Evolutionary conservation across 2,888 invertebrate species (phyloP), one percentile per base, ranked within the genome.

Genomic region (Cosmia trapezina): DNA sequence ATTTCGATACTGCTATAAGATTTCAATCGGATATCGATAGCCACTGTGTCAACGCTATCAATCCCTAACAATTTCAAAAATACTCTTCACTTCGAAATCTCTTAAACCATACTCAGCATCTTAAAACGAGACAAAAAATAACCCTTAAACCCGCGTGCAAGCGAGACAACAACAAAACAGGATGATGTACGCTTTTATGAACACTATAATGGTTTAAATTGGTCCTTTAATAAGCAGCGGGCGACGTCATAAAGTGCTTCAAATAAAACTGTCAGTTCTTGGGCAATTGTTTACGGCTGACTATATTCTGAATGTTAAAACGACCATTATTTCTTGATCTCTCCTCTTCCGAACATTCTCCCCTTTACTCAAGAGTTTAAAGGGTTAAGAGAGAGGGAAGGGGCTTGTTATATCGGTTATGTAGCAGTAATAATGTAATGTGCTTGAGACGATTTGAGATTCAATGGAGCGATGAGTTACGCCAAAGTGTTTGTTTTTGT

Each of bases 201-300:
- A 93, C 93, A 92, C 92, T 92, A 93, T 95, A 95, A 95, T 95
- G 95, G 95, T 94, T 95, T 94, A 94, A 95, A 96, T 95, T 95
- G 95, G 95, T 95, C 91, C 92, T 93, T 93, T 93, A 94, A 93
- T 94, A 94, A 94, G 93, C 91, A 91, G 85, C 90, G 90, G 90
- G 89, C 91, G 90, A 92, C 91, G 92, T 92, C 93, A 92, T 93
- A 93, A 93, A 93, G 91, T 89, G 92, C 90, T 89, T 91, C 89
- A 86, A 92, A 93, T 93, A 93, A 93, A 93, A 91, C 93, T 92
- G 93, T 86, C 86, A 86, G 83, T 84, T 84, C 80, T 84, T 72
- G 84, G 73, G 76, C 85, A 85, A 85, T 85, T 85, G 85, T 85
- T 85, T 85, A 86, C 85, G 86, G 86, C 83, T 78, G 81, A 83